A percentile compares a stretch with the other conserved stretches of the same genome.
phyloP scores from a whole-genome alignment of 2,113 vertebrate genomes.

The Sapajus apella region DNA sequence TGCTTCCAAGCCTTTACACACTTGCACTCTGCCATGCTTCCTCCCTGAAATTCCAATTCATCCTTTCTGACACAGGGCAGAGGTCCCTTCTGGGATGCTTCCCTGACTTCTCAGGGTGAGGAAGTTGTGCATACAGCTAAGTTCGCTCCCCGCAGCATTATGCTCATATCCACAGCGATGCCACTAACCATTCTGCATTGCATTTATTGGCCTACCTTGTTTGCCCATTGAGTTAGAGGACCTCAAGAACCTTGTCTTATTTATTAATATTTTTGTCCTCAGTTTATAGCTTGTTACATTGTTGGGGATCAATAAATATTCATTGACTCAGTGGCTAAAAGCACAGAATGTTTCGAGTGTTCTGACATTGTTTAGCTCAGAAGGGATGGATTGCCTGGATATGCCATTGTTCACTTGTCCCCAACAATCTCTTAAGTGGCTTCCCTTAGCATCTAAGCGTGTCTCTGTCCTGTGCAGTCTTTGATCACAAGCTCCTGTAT shows the following conservation, averaged over 20 bases:
- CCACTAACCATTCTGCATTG: not conserved
- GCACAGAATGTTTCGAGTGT: not conserved
- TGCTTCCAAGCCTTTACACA: not conserved
- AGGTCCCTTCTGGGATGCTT: not conserved
- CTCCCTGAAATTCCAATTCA: not conserved
- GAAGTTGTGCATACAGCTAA: not conserved
- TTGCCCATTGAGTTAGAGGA: not conserved
- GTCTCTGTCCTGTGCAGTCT: not conserved
- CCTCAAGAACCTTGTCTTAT: not conserved
- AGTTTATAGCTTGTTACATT: not conserved
- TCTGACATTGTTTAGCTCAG: not conserved
- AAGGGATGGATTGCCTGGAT: not conserved
- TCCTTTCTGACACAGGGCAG: not conserved
- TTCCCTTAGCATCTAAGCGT: not conserved
- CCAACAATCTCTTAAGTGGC: not conserved
- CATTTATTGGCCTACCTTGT: not conserved
- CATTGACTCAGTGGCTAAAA: conserved; percentile 8
- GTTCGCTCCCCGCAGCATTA: not conserved
- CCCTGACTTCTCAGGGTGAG: not conserved
- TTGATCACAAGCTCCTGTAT: not conserved
- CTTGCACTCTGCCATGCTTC: not conserved
- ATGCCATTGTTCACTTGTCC: not conserved
- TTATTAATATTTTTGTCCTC: not conserved
- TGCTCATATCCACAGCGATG: too few relatives aligned
- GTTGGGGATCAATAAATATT: not conserved